These are phyloP conservation scores for Atherix ibis DNA, from an alignment of 2,888 invertebrate species.

Conservation along the genomic window DNA sequence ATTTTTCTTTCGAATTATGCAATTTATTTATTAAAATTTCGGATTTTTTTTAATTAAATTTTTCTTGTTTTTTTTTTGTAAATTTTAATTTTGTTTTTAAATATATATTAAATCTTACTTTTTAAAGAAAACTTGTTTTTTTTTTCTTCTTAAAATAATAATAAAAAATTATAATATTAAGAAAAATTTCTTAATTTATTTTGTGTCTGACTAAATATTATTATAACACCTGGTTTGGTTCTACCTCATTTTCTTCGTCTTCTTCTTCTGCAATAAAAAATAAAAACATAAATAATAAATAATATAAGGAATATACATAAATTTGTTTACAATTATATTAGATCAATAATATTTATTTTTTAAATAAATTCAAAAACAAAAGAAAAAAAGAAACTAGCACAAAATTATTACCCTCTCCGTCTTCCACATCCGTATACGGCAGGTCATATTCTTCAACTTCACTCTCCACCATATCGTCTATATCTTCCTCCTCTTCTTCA, in stretches of 20 bases:
- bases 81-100: constrained; percentile 7
- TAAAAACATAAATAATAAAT: background rate
- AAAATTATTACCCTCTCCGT: constrained; percentile 13
- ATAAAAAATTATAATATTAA: constrained; percentile 10
- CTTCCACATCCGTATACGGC: constrained; percentile 27
- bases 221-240: constrained; percentile 32
- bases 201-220: constrained; percentile 27
- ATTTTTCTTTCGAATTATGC: constrained; percentile 7
- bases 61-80: constrained; percentile 5
- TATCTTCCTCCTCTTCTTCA: constrained; percentile 24
- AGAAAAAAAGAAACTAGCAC: constrained; percentile 3
- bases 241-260: constrained; percentile 19
- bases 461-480: constrained; percentile 25
- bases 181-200: constrained; percentile 11
- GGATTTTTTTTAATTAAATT: constrained; percentile 6
- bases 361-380: too few relatives aligned
- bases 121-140: constrained; percentile 11
- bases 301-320: background rate
- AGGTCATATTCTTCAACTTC: constrained; percentile 31
- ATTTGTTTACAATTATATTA: constrained; percentile 3
- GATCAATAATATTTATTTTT: too few relatives aligned
- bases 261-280: constrained; percentile 28
- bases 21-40: constrained; percentile 11
- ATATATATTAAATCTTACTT: constrained; percentile 13
- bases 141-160: too few relatives aligned